Evolutionary conservation across 2,797 vertebrate species (phyloP).

Genomic region (Syndactyla subalaris): DNA sequence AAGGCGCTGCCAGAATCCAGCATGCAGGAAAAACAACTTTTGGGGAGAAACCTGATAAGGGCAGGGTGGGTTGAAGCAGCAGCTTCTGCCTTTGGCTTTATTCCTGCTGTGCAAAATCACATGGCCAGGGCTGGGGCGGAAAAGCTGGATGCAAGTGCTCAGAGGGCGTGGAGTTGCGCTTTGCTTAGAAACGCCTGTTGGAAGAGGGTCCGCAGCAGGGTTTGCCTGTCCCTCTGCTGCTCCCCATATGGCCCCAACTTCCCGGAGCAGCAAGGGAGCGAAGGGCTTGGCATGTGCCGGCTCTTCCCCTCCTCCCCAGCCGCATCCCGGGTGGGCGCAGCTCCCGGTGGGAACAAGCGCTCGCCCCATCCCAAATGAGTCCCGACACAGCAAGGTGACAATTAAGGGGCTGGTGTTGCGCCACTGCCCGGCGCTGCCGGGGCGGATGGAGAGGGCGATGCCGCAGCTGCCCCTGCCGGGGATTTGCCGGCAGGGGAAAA

Average conservation of each 20-base stretch:
- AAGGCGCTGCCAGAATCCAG: not conserved
- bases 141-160: not conserved
- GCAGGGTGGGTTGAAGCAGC: not conserved
- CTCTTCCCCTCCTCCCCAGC: not conserved
- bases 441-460: not conserved
- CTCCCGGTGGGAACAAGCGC: not conserved
- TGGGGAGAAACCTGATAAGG: not conserved
- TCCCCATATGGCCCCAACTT: accelerated
- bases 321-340: not conserved
- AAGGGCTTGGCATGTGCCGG: not conserved
- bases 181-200: not conserved
- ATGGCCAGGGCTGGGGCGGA: accelerated
- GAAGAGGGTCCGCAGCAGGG: not conserved
- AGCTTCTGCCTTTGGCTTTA: not conserved
- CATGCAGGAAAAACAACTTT: not conserved
- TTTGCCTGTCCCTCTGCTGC: not conserved
- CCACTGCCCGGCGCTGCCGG: not conserved
- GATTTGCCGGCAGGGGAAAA: not conserved
- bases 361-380: not conserved
- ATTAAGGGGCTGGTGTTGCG: not conserved
- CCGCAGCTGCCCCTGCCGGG: accelerated
- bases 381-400: not conserved
- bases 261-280: accelerated
- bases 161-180: not conserved
- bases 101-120: not conserved